phyloP scores from a whole-genome alignment of 2,797 vertebrate species.

The Heteromormyrus szaboi region DNA sequence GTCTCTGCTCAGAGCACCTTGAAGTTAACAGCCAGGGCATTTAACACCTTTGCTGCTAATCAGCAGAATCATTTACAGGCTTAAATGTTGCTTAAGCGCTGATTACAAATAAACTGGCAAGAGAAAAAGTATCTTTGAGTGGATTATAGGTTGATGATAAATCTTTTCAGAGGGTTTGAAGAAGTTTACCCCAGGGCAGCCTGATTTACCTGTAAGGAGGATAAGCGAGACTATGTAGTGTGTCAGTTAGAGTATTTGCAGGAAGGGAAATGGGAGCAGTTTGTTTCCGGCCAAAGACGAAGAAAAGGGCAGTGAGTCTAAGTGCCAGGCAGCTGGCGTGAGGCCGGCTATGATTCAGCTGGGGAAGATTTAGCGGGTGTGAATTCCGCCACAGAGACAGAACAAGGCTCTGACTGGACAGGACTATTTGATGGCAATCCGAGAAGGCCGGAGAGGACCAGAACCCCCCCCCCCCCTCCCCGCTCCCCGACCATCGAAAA shows the following conservation, averaged over 20 bases:
- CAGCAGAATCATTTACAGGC: not conserved
- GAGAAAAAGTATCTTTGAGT: not conserved
- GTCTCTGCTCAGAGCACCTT: not conserved
- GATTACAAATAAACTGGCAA: not conserved
- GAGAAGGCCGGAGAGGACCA: not conserved
- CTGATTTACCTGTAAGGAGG: not conserved
- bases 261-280: not conserved
- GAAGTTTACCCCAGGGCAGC: not conserved
- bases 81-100: not conserved
- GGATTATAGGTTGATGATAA: not conserved
- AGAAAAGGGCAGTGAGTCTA: not conserved
- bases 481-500: not conserved
- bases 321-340: not conserved
- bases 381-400: constrained; percentile 10
- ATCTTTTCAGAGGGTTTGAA: not conserved
- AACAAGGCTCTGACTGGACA: constrained; percentile 4
- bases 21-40: not conserved
- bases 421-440: constrained; percentile 5
- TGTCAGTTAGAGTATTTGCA: not conserved
- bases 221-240: not conserved
- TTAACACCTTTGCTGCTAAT: constrained; percentile 5
- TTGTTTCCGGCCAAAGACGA: not conserved
- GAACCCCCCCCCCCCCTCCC: not conserved
- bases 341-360: constrained; percentile 15
- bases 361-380: constrained; percentile 14